These are phyloP conservation scores for Syngnathus floridae DNA, from an alignment of 2,113 vertebrate species.

Conservation along the genomic window DNA sequence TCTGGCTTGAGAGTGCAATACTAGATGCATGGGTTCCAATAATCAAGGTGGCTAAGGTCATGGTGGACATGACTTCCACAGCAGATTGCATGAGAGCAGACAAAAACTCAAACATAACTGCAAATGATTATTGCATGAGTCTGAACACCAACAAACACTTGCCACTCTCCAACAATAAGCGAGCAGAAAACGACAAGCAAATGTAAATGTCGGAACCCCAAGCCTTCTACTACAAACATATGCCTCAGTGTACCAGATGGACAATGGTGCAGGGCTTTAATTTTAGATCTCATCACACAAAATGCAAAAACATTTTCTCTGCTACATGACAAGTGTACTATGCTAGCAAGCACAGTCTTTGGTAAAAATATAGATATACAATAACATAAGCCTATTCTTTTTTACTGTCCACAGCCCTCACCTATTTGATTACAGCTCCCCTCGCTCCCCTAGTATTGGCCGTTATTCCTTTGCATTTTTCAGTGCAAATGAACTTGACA, in stretches of 20 bases:
- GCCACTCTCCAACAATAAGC: slow-evolving; percentile 26
- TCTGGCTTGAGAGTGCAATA: slow-evolving; percentile 1
- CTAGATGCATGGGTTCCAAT: slow-evolving; percentile 6
- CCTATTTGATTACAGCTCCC: slow-evolving; percentile 79
- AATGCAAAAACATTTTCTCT: slow-evolving; percentile 66
- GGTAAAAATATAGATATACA: slow-evolving; percentile 1
- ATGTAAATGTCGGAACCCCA: slow-evolving; percentile 20
- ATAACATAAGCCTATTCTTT: slow-evolving; percentile 31
- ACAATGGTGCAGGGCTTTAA: slow-evolving; percentile 72
- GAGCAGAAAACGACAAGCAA: slow-evolving; percentile 16
- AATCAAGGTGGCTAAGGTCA: slow-evolving; percentile 24
- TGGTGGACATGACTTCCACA: slow-evolving; percentile 1
- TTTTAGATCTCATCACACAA: slow-evolving; percentile 76
- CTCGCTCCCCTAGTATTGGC: slow-evolving; percentile 79
- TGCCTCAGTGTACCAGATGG: slow-evolving; percentile 48
- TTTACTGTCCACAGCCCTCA: slow-evolving; percentile 55
- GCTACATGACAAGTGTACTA: slow-evolving; percentile 54
- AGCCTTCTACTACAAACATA: slow-evolving; percentile 39
- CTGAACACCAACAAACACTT: slow-evolving; percentile 31
- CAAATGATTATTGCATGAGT: slow-evolving; percentile 26
- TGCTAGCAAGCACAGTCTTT: slow-evolving; percentile 34
- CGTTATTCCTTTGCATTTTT: slow-evolving; percentile 96
- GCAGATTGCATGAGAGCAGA: background rate
- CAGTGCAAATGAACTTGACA: slow-evolving; percentile 99
- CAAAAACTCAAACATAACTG: background rate